Evolutionary conservation across 2,888 invertebrate genomes (phyloP), one percentile per base, ranked within the genome.

Genomic region (Ernsta delagoae): DNA sequence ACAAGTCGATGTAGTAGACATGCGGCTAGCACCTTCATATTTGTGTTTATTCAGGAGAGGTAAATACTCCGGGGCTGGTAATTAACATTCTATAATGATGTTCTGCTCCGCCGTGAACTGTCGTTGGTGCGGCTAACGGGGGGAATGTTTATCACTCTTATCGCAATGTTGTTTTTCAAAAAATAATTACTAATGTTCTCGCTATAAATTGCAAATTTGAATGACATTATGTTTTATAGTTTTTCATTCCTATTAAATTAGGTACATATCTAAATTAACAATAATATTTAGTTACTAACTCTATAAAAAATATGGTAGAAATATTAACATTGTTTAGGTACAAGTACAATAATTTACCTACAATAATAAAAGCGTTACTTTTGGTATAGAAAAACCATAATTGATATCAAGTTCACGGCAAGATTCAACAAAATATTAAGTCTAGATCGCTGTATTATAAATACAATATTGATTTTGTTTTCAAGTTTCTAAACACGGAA

Each of bases 41-140:
- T 63, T 69, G 59, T 59, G 50, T 69, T 56, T 69, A 69, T 69
- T 63, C 57, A 48, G 41, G 57, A 68, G 56, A 68, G 56, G 62
- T 68, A 62, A 69, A 69, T 57, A 50, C 43, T 57, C 36, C 41
- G 43, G 36, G 36, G 16, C 16, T 48, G 78, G 81, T 86, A 87
- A 87, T 88, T 86, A 86, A 84, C 81, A 82, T 78, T 78, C 76
- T 75, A 75, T 77, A 83, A 87, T 88, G 86, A 88, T 88, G 88
- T 88, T 87, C 86, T 80, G 84, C 81, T 81, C 84, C 86, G 86
- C 86, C 85, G 82, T 80, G 81, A 79, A 79, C 82, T 83, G 86
- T 71, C 75, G 78, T 75, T 73, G 75, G 79, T 78, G 76, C 41
- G 36, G 50, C 50, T 59, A 68, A 68, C 48, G 68, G 68, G 45